These are phyloP conservation scores for Sprattus sprattus DNA, from an alignment of 2,113 vertebrate species.

Conservation along the genomic window DNA sequence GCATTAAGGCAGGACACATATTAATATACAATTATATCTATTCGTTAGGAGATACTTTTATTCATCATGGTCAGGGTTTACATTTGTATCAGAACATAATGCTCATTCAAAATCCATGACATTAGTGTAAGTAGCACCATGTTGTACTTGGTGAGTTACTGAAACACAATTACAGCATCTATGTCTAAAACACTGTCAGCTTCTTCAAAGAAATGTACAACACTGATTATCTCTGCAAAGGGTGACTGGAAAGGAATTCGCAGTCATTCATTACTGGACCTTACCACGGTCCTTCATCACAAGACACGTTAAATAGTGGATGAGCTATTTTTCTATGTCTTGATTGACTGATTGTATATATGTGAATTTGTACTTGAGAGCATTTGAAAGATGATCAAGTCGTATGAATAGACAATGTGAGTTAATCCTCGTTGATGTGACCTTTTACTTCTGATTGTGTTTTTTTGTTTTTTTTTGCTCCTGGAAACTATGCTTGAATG, in stretches of 20 bases:
- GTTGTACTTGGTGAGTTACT: background rate
- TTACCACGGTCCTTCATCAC: background rate
- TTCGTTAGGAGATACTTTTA: background rate
- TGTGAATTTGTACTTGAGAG: constrained; percentile 10
- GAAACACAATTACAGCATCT: background rate
- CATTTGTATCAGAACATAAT: background rate
- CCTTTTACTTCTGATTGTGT: background rate
- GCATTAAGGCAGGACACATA: background rate
- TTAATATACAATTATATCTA: background rate
- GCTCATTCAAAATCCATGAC: background rate
- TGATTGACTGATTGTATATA: background rate
- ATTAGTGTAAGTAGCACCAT: background rate
- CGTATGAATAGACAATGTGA: background rate
- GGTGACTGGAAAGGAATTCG: background rate
- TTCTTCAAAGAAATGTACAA: background rate
- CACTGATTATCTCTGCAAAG: background rate
- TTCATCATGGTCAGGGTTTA: background rate
- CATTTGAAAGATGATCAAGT: background rate
- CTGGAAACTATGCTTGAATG: constrained; percentile 12
- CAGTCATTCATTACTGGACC: background rate
- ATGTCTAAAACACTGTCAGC: background rate
- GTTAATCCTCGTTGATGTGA: background rate
- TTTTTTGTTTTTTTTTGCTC: background rate
- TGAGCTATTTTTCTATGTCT: constrained; percentile 11
- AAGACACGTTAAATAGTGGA: background rate